Conservation (phyloP, 2,888 invertebrate species). For the Sipha maydis region DNA sequence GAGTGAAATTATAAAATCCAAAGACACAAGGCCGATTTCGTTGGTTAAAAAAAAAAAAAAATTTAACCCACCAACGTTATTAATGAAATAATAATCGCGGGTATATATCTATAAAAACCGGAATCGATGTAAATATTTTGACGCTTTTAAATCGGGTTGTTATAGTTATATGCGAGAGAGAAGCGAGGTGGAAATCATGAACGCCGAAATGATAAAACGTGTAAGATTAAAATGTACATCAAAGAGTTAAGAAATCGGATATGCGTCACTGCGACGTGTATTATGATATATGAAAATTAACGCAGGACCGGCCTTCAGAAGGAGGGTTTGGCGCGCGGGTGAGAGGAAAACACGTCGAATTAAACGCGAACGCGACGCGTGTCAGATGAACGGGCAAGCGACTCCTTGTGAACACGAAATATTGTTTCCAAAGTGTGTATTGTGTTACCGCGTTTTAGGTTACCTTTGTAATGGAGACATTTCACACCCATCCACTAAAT, state of each 20-base stretch:
- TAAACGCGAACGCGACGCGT: background rate
- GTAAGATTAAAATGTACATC: constrained; percentile 3
- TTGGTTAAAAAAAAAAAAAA: background rate
- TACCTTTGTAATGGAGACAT: background rate
- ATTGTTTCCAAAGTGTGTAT: background rate
- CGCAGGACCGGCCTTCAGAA: background rate
- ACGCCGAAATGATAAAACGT: constrained; percentile 3
- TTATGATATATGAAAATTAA: background rate
- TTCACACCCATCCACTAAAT: background rate
- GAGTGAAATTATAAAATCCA: background rate
- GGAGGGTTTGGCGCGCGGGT: background rate
- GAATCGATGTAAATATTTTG: constrained; percentile 24
- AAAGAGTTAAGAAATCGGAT: constrained; percentile 29
- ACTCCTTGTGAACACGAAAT: background rate
- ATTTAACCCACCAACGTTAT: background rate
- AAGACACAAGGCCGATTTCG: background rate
- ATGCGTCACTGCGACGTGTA: background rate
- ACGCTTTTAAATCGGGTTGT: constrained; percentile 10
- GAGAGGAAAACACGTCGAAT: background rate
- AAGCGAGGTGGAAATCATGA: background rate
- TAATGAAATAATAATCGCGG: background rate
- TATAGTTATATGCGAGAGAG: background rate
- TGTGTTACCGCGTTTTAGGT: constrained; percentile 14
- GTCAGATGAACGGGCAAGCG: background rate
- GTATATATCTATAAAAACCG: background rate